These are phyloP conservation scores for Panurus biarmicus DNA, from an alignment of 2,113 vertebrate genomes.

Conservation along the genomic window DNA sequence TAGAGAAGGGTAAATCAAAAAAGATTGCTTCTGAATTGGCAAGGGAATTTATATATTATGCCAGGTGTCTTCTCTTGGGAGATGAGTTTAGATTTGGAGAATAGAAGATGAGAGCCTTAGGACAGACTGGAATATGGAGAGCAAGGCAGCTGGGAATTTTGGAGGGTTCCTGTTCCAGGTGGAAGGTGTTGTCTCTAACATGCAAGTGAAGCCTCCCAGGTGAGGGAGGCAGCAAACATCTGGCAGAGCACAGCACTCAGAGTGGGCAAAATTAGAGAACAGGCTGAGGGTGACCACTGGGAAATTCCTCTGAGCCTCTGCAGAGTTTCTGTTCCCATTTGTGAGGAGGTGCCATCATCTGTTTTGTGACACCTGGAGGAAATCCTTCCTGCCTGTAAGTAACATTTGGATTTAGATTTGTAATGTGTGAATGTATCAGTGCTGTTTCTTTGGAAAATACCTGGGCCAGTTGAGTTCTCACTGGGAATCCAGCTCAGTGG, in stretches of 20 bases:
- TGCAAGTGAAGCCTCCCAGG: not conserved
- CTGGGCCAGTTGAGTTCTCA: not conserved
- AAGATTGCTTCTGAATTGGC: not conserved
- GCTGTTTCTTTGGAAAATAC: not conserved
- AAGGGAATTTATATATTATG: not conserved
- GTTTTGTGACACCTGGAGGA: not conserved
- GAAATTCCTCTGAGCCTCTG: not conserved
- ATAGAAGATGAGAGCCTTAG: not conserved
- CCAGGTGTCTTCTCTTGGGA: not conserved
- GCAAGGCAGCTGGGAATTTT: not conserved
- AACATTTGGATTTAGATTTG: not conserved
- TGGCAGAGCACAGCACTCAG: not conserved
- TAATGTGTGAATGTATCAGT: not conserved
- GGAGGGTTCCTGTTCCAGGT: not conserved
- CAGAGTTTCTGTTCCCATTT: not conserved
- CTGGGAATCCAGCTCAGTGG: not conserved
- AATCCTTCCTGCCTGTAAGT: not conserved
- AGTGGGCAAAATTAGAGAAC: not conserved
- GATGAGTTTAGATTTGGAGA: not conserved
- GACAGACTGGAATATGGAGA: not conserved
- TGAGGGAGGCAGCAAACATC: not conserved
- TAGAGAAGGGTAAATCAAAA: not conserved
- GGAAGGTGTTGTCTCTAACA: not conserved
- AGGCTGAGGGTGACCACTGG: not conserved
- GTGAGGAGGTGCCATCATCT: not conserved